Conservation (phyloP, 1,140 invertebrate genomes). For the Trissolcus basalis region DNA sequence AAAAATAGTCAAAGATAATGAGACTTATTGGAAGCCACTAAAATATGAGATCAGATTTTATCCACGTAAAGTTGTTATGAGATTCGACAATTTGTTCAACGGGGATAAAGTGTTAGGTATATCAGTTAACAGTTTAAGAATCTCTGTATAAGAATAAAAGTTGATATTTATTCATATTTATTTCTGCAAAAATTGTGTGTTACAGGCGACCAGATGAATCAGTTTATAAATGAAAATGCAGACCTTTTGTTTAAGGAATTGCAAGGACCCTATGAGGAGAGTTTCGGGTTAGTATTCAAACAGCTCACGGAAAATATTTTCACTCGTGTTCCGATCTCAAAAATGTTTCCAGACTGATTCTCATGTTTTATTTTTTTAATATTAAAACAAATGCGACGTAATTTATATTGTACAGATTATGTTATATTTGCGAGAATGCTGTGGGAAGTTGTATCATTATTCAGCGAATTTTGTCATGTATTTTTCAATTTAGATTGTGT, state of each 20-base stretch:
- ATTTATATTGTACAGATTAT: too few relatives aligned
- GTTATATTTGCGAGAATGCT: too few relatives aligned
- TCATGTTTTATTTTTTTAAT: slow-evolving; percentile 12
- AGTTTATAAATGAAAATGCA: slow-evolving; percentile 82
- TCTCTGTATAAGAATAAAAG: background rate
- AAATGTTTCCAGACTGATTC: slow-evolving; percentile 78
- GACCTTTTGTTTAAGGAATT: slow-evolving; percentile 81
- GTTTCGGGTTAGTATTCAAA: slow-evolving; percentile 79
- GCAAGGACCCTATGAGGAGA: slow-evolving; percentile 79
- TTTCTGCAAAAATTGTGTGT: background rate
- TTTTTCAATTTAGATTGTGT: too few relatives aligned
- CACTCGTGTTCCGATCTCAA: slow-evolving; percentile 79
- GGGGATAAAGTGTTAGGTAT: slow-evolving; percentile 77
- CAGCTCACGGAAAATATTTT: slow-evolving; percentile 81
- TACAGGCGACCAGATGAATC: slow-evolving; percentile 71
- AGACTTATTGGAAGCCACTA: slow-evolving; percentile 79
- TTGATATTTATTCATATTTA: background rate
- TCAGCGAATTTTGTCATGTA: too few relatives aligned
- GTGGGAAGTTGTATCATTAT: too few relatives aligned
- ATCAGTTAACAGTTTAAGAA: background rate
- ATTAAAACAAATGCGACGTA: too few relatives aligned
- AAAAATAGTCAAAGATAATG: slow-evolving; percentile 77
- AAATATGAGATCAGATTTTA: slow-evolving; percentile 79
- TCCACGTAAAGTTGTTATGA: slow-evolving; percentile 76
- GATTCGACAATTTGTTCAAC: slow-evolving; percentile 80